Evolutionary conservation across 2,113 vertebrate genomes (phyloP), one percentile per base, ranked within the genome.

Genomic region (Peromyscus californicus): DNA sequence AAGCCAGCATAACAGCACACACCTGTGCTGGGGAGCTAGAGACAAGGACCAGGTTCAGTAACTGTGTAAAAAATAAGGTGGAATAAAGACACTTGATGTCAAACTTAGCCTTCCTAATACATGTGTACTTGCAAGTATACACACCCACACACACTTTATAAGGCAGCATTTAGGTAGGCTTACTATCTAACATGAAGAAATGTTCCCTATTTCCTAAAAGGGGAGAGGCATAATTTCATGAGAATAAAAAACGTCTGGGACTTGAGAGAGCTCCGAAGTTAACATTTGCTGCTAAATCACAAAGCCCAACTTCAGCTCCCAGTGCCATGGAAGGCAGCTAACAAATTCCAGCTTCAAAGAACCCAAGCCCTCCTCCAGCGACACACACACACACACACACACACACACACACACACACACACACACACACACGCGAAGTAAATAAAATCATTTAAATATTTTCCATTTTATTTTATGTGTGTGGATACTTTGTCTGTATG

Each of bases 151-250:
- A 85, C 82, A 65, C 11, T n/a, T n/a, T 95, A 76, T 85, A 95
- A 91, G 65, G 7, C 48, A 90, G 29, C n/a, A 92, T 65, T 95
- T 79, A 33, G 26, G 16, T 69, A 96, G 63, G 29, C 51, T 97
- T 57, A 61, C 10, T n/a, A 90, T 33, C 82, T 94, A 75, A 78
- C 94, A 92, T 74, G 45, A 92, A 78, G 67, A 95, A 90, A 84
- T 45, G 39, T 70, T 89, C 48, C 29, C 54, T 84, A 88, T 67
- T 3, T 70, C 39, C 63, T 80, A 57, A 79, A 51, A 36, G 31
- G 31, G 48, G 51, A 36, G 51, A 51, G 51, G 9, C 90, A 65
- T 59, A 89, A 96, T 76, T 75, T 79, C 89, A 54, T 90, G 74
- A 90, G 84, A 89, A 86, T 33, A 90, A 72, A 93, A 93, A 83